Evolutionary conservation across 2,797 vertebrate genomes (phyloP), one percentile per base, ranked within the genome.

Genomic region (Scyliorhinus canicula): DNA sequence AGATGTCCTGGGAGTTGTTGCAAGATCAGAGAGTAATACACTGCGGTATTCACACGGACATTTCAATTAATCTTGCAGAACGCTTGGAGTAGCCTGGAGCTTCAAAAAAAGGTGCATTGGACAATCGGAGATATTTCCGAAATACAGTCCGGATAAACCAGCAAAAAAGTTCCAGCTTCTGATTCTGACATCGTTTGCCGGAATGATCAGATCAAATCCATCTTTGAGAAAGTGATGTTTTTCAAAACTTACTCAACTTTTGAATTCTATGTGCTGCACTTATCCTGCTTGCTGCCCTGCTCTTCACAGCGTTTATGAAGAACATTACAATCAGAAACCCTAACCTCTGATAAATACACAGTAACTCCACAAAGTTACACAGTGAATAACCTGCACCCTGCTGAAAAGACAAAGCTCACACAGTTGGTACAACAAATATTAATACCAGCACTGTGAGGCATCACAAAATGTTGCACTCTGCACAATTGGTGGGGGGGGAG

Each of bases 31-130:
- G 9, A 93, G 47, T 50, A 69, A 94, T 52, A 94, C 93, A 47
- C 12, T 69, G 65, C 69, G n/a, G 44, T 74, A 94, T 74, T 71
- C 74, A 94, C 26, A 69, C 26, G 0, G 7, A 74, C 12, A 74
- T 94, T 74, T 94, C 47, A 74, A 69, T 94, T 52, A 31, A 74
- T 69, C 57, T 44, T 44, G 60, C 31, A 47, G 93, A 47, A 94
- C 35, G 47, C 74, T 69, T 94, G 93, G 67, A 94, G 69, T 19
- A 90, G 86, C 35, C 86, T 90, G 55, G 55, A 55, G 55, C 86
- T 90, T 94, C 44, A 7, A 94, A n/a, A 74, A 65, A 71, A 74
- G 93, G 63, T 94, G 93, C 93, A 94, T 21, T 94, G 93, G 47
- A 94, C 93, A 74, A 93, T 52, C 31, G 11, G 60, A 86, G 63